Evolutionary conservation across 2,888 invertebrate genomes (phyloP), one percentile per base, ranked within the genome.

Genomic region (Stenurella melanura): DNA sequence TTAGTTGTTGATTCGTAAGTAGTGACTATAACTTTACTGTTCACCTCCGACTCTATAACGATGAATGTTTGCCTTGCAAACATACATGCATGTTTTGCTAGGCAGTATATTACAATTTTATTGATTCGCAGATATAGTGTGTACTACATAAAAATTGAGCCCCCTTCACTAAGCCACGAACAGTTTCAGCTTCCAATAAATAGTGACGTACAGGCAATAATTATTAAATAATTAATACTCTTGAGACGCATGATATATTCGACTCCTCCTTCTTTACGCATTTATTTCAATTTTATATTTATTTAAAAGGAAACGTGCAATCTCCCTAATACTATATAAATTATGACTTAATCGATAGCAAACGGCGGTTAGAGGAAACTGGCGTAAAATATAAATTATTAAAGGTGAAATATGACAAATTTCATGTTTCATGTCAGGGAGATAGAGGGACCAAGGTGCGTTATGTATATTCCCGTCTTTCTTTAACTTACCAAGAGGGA

Each of bases 251-350:
- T 87, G 86, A 87, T 87, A 85, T 84, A 86, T 83, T 82, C 80
- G 75, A 75, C 79, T 78, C 83, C 86, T 78, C 87, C 87, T 81
- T 81, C 82, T 86, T 86, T 87, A 86, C 86, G 85, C 87, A 86
- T 87, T 87, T 86, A 86, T 87, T 87, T 87, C 87, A 87, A 87
- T 87, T 87, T 87, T 84, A 84, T 86, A 85, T 86, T 86, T 85
- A 85, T 84, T 79, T 78, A 68, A 83, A 81, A 83, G 85, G 83
- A 83, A 84, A 83, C 83, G 82, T 83, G 80, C 82, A 82, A 77
- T 84, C 83, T 82, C 85, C 83, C 83, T 81, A 80, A 79, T 80
- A 80, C 82, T 83, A 81, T 80, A 86, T 87, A 86, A 87, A 87
- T 87, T 87, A 87, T 85, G 83, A 80, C 82, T 82, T 82, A 85